Evolutionary conservation across 2,113 vertebrate genomes (phyloP), one percentile per base, ranked within the genome.

Genomic region (Aptenodytes forsteri): DNA sequence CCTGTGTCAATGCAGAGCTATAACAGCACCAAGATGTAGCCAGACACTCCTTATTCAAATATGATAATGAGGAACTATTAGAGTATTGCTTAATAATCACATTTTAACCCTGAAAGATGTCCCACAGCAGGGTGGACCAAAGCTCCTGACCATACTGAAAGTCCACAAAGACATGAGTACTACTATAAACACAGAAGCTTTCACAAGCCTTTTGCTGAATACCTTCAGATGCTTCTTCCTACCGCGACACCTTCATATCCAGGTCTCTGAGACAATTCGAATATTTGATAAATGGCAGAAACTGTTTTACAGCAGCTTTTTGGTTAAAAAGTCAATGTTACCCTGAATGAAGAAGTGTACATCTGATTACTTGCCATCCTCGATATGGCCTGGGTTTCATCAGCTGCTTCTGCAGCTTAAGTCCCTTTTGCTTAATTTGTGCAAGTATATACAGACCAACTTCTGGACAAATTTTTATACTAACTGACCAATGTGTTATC

Each of bases 41-140:
- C 75, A 96, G 82, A 70, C 88, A 81, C 90, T 93, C 93, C 90
- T 93, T 97, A 94, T 73, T 93, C 78, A 94, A 92, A 83, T 66
- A 65, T 3, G 47, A 67, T 62, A 38, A 88, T 17, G 23, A 95
- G 42, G 19, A 92, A 66, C 58, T 62, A 66, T 26, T 80, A 62
- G 11, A 56, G 26, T 7, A 47, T 83, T 97, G 85, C 85, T 83
- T 73, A 92, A 95, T 15, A 38, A 90, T 58, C 50, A 47, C 22
- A 71, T 58, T 80, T 52, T 58, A 88, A 61, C n/a, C 22, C 29
- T 66, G 46, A 77, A 80, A 62, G 17, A 23, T 27, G 29, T 25
- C 34, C 30, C 29, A 70, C 5, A 80, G 61, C 40, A 94, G 16
- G 82, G 32, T 5, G 27, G 14, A 34, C 10, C 44, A 49, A 66